Evolutionary conservation across 2,888 invertebrate species (phyloP).

Genomic region (Oasisia sp.): DNA sequence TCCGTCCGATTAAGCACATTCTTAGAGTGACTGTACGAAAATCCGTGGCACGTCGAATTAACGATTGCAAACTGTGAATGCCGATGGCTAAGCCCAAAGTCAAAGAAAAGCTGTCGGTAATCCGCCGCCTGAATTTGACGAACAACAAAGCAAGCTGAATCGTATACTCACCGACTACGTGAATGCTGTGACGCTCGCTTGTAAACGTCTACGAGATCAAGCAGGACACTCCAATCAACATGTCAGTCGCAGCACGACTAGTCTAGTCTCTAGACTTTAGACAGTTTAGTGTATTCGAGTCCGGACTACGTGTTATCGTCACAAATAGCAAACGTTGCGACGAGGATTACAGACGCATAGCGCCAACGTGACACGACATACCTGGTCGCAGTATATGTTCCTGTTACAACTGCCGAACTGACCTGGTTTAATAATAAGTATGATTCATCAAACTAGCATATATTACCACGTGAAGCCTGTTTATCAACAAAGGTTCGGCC

Average conservation of each 20-base stretch:
- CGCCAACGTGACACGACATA: not conserved
- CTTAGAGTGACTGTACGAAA: not conserved
- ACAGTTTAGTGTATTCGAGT: too few relatives aligned
- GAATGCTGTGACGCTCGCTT: too few relatives aligned
- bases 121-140: not conserved
- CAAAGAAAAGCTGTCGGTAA: not conserved
- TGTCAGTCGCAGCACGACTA: not conserved
- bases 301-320: not conserved
- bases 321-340: not conserved
- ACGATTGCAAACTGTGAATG: not conserved
- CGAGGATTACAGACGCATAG: not conserved
- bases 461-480: conserved; percentile 4
- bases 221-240: not conserved
- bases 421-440: not conserved
- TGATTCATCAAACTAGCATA: conserved; percentile 10
- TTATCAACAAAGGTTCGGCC: conserved; percentile 6
- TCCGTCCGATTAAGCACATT: not conserved
- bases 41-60: not conserved
- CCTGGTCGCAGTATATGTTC: not conserved
- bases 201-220: not conserved
- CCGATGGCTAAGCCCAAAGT: not conserved
- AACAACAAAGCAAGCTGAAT: not conserved
- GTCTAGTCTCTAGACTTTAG: not conserved
- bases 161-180: not conserved
- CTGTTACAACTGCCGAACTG: not conserved